Evolutionary conservation across 2,888 invertebrate species (phyloP).

Genomic region (Lottia gigantea): DNA sequence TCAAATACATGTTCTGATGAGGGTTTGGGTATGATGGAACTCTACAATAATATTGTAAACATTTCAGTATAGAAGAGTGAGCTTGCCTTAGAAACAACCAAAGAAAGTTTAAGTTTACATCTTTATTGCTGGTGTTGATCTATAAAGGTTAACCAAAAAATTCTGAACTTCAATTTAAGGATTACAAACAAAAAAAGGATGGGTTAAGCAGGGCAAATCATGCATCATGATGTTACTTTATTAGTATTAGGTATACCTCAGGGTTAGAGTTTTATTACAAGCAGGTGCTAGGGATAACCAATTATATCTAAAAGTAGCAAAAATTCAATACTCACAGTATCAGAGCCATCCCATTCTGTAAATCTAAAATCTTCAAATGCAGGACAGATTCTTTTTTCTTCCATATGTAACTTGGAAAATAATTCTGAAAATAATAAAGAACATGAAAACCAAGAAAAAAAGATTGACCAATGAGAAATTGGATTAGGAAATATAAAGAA

Average conservation of each 20-base stretch:
- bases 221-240: too few species aligned
- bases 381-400: slow-evolving; percentile 71
- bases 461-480: too few species aligned
- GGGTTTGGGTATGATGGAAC: slow-evolving; percentile 24
- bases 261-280: slow-evolving; percentile 17
- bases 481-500: too few species aligned
- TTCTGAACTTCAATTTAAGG: too few species aligned
- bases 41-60: slow-evolving; percentile 26
- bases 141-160: too few species aligned
- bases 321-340: slow-evolving; percentile 34
- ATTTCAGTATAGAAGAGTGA: too few species aligned
- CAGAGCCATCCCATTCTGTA: slow-evolving; percentile 71
- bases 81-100: too few species aligned
- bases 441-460: background rate
- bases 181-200: too few species aligned
- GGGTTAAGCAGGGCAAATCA: too few species aligned
- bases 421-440: slow-evolving; percentile 43
- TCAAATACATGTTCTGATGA: slow-evolving; percentile 60
- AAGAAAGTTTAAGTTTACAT: too few species aligned
- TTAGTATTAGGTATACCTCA: too few species aligned
- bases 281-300: background rate
- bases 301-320: background rate
- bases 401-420: slow-evolving; percentile 33
- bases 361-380: slow-evolving; percentile 76
- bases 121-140: too few species aligned